phyloP scores from a whole-genome alignment of 2,113 vertebrate genomes.

The Dunckerocampus dactyliophorus region DNA sequence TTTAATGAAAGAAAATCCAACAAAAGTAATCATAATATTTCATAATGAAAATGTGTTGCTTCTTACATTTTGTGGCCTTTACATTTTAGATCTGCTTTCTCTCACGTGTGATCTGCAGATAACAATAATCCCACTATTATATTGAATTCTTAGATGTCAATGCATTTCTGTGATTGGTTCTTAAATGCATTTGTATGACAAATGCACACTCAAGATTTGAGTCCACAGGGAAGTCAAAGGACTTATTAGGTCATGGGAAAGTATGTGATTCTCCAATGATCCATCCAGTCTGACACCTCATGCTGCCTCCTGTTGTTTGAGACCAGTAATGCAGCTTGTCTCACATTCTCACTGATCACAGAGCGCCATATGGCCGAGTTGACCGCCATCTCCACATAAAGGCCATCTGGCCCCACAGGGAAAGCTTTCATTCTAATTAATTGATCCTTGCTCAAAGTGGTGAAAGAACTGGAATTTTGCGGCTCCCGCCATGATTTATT shows the following conservation, averaged over 20 bases:
- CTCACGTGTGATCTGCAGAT: too few species aligned
- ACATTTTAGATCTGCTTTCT: too few species aligned
- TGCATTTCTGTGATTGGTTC: too few species aligned
- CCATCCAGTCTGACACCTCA: neutral
- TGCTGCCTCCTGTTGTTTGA: slow-evolving; percentile 51
- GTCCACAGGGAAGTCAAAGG: slow-evolving; percentile 32
- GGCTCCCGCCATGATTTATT: neutral
- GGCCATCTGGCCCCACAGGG: slow-evolving; percentile 53
- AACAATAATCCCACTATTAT: neutral
- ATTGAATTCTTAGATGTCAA: neutral
- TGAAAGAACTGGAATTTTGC: slow-evolving; percentile 10
- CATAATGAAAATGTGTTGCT: neutral
- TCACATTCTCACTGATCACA: slow-evolving; percentile 33
- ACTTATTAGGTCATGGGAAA: slow-evolving; percentile 33
- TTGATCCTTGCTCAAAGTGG: slow-evolving; percentile 17
- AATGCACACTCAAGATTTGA: slow-evolving; percentile 13
- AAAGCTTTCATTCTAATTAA: slow-evolving; percentile 39
- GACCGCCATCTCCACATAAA: slow-evolving; percentile 32
- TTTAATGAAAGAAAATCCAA: neutral
- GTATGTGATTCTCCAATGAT: neutral
- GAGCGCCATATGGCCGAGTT: slow-evolving; percentile 58
- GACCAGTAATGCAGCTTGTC: slow-evolving; percentile 14
- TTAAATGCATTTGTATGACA: slow-evolving; percentile 3
- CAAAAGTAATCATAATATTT: too few species aligned
- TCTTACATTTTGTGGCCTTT: too few species aligned